Evolutionary conservation across 1,140 invertebrate genomes (phyloP), one percentile per base, ranked within the genome.

Genomic region (Heliothis subflexa): DNA sequence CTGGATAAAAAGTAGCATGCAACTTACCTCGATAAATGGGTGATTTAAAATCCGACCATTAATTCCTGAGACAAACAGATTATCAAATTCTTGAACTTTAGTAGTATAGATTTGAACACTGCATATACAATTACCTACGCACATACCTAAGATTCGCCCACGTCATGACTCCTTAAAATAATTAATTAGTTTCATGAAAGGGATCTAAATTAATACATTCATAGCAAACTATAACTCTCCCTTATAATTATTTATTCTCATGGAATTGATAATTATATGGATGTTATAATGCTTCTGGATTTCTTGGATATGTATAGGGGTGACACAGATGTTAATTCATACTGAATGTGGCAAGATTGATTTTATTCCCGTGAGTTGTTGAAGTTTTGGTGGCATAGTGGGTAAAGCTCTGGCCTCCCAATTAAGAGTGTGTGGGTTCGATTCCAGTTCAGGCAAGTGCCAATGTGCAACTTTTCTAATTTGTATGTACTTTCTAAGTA

Each of bases 221-320:
- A 61, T 21, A 28, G 54, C n/a, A 14, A 70, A 52, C 66, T 70
- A 40, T 40, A 40, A 70, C 21, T 52, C 73, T 75, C 47, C 73
- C 73, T 52, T 75, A 75, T 75, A 75, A 75, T 66, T 66, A 66
- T 75, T 75, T 75, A 54, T 70, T 70, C 47, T 70, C 33, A 49
- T 75, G 9, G 47, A 64, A 50, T 62, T 52, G 47, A 75, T 75
- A 75, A 75, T 75, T 52, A 75, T 47, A 52, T 52, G 33, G 59
- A 62, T 62, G 59, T 64, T 64, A 50, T 50, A 54, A 64, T 74
- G 13, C 18, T 62, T 28, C n/a, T 40, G 5, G 33, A 75, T 75
- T 62, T 75, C 73, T 75, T 52, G 49, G 59, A 75, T 52, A 64
- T 75, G 49, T 71, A 54, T 54, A 71, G 25, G 9, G 28, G 18